Conservation (phyloP, 2,113 vertebrate genomes). For the Mustela nigripes region DNA sequence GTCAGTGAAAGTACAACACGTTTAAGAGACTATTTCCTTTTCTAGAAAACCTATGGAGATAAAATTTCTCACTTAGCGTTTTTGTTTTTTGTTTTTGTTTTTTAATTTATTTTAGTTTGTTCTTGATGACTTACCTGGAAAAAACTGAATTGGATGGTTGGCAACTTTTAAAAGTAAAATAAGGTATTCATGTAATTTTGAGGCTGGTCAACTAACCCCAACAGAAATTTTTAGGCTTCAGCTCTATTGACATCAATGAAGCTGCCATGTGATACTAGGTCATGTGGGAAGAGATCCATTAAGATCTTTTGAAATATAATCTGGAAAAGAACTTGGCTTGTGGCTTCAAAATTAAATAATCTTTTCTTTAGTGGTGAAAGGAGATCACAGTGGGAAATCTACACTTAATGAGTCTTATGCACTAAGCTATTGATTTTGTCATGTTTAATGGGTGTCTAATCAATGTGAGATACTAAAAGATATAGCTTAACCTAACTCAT, state of each 20-base stretch:
- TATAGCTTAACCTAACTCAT: constrained; percentile 13
- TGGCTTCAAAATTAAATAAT: constrained; percentile 64
- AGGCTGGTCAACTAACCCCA: constrained; percentile 16
- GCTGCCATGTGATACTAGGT: neutral
- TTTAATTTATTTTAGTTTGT: neutral
- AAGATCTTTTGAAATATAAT: constrained; percentile 14
- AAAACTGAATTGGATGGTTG: neutral
- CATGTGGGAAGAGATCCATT: neutral
- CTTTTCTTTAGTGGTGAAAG: constrained; percentile 24
- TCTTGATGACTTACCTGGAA: constrained; percentile 5
- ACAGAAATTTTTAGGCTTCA: constrained; percentile 41
- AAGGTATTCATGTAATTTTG: neutral
- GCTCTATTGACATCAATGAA: constrained; percentile 4
- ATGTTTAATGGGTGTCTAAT: constrained; percentile 56
- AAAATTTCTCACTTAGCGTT: neutral
- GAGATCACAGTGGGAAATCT: neutral
- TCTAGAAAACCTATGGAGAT: neutral
- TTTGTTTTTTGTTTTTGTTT: neutral
- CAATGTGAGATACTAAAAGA: constrained; percentile 58
- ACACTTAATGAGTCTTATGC: neutral
- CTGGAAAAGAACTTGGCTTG: constrained; percentile 32
- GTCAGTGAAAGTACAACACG: neutral
- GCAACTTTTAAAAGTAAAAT: constrained; percentile 34
- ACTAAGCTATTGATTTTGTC: constrained; percentile 50
- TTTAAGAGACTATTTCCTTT: constrained; percentile 24